Conservation (phyloP, 2,113 vertebrate species). For the Nicator chloris region DNA sequence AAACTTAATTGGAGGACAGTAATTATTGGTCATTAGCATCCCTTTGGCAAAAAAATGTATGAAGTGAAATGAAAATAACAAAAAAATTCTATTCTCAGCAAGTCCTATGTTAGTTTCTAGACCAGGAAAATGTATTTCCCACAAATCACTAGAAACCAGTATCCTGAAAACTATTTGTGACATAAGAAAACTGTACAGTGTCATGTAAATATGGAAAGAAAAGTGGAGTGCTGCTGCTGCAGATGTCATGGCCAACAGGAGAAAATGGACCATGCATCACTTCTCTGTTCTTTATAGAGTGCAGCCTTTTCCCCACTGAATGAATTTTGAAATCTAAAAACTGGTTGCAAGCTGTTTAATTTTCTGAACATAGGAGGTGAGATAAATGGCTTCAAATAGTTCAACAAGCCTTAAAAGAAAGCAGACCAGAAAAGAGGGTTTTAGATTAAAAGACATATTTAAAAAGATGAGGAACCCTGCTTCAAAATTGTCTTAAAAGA, state of each 20-base stretch:
- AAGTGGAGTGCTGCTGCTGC: neutral
- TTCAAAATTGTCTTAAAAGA: neutral
- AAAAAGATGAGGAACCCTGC: neutral
- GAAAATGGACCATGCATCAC: neutral
- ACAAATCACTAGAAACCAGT: neutral
- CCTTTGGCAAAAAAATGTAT: neutral
- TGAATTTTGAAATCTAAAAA: neutral
- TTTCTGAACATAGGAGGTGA: neutral
- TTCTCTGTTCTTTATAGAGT: neutral
- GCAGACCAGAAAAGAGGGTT: neutral
- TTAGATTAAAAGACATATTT: neutral
- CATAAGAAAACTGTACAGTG: neutral
- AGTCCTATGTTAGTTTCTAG: neutral
- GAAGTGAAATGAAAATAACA: neutral
- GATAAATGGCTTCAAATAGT: neutral
- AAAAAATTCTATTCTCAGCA: neutral
- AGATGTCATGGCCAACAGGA: neutral
- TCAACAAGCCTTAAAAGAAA: neutral
- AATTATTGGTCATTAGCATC: neutral
- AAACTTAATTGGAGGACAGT: neutral
- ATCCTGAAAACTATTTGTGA: neutral
- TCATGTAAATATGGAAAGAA: neutral
- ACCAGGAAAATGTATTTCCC: neutral
- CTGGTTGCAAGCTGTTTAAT: neutral
- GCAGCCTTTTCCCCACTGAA: neutral